phyloP scores from a whole-genome alignment of 2,113 vertebrate genomes.

The Proterorhinus semilunaris region DNA sequence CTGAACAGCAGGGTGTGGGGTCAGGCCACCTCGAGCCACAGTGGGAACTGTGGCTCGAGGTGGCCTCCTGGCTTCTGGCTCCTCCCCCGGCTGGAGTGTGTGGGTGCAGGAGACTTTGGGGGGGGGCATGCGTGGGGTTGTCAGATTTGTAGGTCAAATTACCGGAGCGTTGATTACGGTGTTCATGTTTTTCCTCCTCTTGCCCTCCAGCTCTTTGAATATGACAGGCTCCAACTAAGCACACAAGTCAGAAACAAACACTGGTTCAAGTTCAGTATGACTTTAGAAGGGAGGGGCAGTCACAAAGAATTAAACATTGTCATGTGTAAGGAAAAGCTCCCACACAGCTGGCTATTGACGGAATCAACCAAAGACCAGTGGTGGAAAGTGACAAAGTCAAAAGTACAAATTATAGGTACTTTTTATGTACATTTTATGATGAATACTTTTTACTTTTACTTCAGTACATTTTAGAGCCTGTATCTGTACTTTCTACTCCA shows the following conservation, averaged over 20 bases:
- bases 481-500: no score
- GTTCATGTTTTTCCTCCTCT: conserved; percentile 33
- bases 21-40: conserved; percentile 74
- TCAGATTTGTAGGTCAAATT: conserved; percentile 49
- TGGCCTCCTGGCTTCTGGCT: conserved; percentile 31
- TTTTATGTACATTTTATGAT: no score
- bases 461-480: no score
- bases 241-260: background rate
- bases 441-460: no score
- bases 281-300: background rate
- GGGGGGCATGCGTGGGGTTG: conserved; percentile 27
- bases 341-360: background rate
- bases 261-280: conserved; percentile 18
- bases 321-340: background rate
- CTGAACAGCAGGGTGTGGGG: conserved; percentile 55
- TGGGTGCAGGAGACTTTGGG: conserved; percentile 30
- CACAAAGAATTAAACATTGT: background rate
- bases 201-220: background rate
- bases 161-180: conserved; percentile 39
- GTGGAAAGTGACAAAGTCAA: no score
- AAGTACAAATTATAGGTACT: no score
- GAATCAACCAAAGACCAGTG: background rate
- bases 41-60: conserved; percentile 67
- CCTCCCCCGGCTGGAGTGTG: conserved; percentile 49
- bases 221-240: background rate